These are phyloP conservation scores for Podarcis muralis DNA, from an alignment of 2,113 vertebrate genomes.

Conservation along the genomic window DNA sequence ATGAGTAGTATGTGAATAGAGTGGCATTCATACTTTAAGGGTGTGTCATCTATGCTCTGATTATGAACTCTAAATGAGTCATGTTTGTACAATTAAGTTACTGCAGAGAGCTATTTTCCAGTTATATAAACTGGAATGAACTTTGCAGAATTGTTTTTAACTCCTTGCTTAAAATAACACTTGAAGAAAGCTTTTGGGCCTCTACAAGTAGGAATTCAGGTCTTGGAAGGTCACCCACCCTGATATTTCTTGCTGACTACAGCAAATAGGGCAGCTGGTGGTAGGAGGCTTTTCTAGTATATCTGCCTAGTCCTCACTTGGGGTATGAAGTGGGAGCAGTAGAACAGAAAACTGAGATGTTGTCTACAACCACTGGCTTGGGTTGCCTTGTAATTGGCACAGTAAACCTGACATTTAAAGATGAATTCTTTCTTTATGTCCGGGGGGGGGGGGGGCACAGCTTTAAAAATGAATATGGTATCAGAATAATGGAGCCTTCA, in stretches of 20 bases:
- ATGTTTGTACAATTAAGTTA: neutral
- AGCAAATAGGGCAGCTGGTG: neutral
- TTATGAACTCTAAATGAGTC: neutral
- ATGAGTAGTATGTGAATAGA: neutral
- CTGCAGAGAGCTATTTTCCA: neutral
- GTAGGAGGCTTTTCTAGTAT: neutral
- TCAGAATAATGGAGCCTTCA: neutral
- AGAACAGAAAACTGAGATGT: neutral
- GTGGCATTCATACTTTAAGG: neutral
- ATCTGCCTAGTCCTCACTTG: neutral
- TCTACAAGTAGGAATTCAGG: neutral
- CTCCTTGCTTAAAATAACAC: neutral
- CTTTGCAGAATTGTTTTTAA: neutral
- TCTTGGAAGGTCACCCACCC: too few species aligned
- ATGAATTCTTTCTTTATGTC: neutral
- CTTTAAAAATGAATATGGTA: neutral
- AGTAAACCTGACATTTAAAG: neutral
- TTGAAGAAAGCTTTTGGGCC: neutral
- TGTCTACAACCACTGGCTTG: neutral
- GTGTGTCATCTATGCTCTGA: neutral
- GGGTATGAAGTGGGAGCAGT: neutral
- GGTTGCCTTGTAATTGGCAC: neutral
- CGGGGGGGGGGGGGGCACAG: neutral
- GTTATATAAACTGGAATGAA: neutral
- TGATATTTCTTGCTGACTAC: neutral